Base-by-base conservation (phyloP, 2,888 invertebrate species). In the Papilio protenor region DNA sequence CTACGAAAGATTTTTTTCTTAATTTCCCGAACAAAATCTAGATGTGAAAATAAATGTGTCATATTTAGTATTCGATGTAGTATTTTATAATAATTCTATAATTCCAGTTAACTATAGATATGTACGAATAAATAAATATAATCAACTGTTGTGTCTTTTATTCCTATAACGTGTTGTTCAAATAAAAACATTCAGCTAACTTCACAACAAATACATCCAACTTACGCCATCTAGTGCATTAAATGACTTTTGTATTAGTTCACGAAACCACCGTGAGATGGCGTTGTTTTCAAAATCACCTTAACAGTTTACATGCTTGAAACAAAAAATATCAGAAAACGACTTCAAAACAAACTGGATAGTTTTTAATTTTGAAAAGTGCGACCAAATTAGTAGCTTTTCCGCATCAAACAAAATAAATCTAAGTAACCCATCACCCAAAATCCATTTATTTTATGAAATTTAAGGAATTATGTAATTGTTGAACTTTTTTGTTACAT, bases 51-150 rank as follows among this genome's bases (percentile, higher is more conserved):
- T 23, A 6, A 21, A 66, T 73, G 77, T 77, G 77, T 73, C 77
- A 77, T 73, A 73, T 77, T 73, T 57, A 73, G 69, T 70, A 45
- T 55, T 52, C n/a, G 40, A 23, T 45, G 70, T 76, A 75, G 49
- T 64, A 33, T 23, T 66, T 66, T 52, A 76, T 47, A 16, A 61
- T 61, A 27, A 71, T 52, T 52, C 21, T 77, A 55, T 77, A 45
- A 73, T 11, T 73, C 16, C 16, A 49, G 47, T 49, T 52, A 66
- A 21, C 52, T 49, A 52, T 33, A 66, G 33, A n/a, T 40, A 64
- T 61, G 27, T 79, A 79, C 74, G 78, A 78, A 79, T 69, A 77
- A 82, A 80, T 6, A 73, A 52, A 49, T 72, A 47, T 45, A 59
- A 23, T 23, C 57, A 59, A 59, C 12, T 11, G 2, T 23, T 57